These are phyloP conservation scores for Xenotilapia longispinis DNA, from an alignment of 2,113 vertebrate genomes.

Conservation along the genomic window DNA sequence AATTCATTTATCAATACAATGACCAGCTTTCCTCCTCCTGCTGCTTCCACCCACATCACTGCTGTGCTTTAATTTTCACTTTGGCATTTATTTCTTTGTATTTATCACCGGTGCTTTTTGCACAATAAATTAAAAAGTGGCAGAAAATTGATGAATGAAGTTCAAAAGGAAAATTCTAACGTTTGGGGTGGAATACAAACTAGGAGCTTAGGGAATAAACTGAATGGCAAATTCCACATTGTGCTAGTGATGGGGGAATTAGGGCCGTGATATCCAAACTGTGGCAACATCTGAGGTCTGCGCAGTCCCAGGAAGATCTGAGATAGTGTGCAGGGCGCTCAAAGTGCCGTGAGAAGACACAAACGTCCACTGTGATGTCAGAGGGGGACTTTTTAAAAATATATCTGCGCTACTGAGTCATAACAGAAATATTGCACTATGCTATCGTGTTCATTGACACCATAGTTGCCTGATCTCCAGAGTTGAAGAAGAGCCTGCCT, in stretches of 20 bases:
- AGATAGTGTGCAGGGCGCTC: rapidly evolving
- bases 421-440: neutral
- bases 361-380: neutral
- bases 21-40: neutral
- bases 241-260: neutral
- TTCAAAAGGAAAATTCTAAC: neutral
- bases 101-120: neutral
- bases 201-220: neutral
- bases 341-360: neutral
- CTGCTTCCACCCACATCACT: neutral
- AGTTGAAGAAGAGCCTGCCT: neutral
- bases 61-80: neutral
- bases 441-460: neutral
- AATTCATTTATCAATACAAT: neutral
- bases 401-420: neutral
- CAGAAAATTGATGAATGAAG: neutral
- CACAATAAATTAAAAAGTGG: neutral
- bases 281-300: neutral
- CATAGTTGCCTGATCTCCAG: neutral
- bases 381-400: neutral
- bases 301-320: neutral
- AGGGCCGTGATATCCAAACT: neutral
- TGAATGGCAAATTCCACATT: neutral
- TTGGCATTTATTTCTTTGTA: neutral
- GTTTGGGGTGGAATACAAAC: neutral